Conservation (phyloP, 1,140 invertebrate genomes). For the Diabrotica virgifera region DNA sequence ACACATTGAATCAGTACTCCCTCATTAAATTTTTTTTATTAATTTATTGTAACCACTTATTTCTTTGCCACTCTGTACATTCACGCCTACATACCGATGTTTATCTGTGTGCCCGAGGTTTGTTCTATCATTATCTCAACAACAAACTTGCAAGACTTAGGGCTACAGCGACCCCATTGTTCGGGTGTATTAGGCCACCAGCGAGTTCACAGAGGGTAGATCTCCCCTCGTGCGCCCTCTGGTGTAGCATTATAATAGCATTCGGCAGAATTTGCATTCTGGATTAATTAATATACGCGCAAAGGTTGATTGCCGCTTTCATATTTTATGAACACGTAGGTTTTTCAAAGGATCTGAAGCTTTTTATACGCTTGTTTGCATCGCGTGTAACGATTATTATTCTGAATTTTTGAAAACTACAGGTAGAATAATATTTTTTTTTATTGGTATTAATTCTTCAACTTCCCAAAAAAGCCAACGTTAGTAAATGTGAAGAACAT, state of each 20-base stretch:
- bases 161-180: slow-evolving; percentile 36
- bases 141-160: slow-evolving; percentile 37
- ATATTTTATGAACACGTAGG: slow-evolving; percentile 16
- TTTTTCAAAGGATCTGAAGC: neutral
- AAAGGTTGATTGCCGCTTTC: slow-evolving; percentile 22
- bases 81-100: slow-evolving; percentile 6
- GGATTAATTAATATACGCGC: slow-evolving; percentile 38
- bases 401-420: too few species aligned
- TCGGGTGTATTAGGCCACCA: slow-evolving; percentile 42
- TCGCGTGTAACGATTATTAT: too few species aligned
- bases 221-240: slow-evolving; percentile 34
- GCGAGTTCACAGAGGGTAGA: slow-evolving; percentile 41
- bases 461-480: too few species aligned
- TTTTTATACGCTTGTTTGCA: neutral
- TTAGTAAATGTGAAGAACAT: too few species aligned
- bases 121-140: slow-evolving; percentile 5
- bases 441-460: neutral
- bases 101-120: slow-evolving; percentile 3
- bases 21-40: too few species aligned
- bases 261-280: slow-evolving; percentile 38
- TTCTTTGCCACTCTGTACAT: neutral
- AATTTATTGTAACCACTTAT: too few species aligned
- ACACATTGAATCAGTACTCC: too few species aligned
- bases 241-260: slow-evolving; percentile 38
- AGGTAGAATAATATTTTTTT: neutral